These are phyloP conservation scores for Zapus hudsonius DNA, from an alignment of 2,113 vertebrate genomes.

Conservation along the genomic window DNA sequence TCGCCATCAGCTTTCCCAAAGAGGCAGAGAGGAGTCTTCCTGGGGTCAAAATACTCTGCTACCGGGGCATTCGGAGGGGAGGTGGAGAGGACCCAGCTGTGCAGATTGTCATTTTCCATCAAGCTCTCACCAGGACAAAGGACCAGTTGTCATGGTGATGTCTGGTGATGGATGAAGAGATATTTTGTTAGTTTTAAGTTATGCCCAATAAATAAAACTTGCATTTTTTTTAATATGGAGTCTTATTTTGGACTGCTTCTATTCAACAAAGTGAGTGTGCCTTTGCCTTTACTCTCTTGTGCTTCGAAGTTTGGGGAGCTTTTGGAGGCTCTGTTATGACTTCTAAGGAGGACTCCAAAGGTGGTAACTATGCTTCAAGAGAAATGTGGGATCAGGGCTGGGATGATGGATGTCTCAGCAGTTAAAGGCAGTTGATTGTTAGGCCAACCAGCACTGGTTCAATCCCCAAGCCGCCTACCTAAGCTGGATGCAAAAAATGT, in stretches of 20 bases:
- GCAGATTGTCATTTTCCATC: not conserved
- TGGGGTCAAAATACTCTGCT: not conserved
- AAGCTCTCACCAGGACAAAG: not conserved
- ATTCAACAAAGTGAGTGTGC: not conserved
- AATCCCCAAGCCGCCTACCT: not conserved
- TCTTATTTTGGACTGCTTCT: constrained; percentile 24
- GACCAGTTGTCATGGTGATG: not conserved
- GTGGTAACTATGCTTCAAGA: fast-evolving
- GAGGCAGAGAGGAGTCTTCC: not conserved
- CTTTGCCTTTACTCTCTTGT: not conserved
- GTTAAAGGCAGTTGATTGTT: not conserved
- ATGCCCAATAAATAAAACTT: constrained; percentile 66
- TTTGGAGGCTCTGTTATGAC: not conserved
- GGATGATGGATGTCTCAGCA: too few relatives aligned
- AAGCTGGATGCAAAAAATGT: not conserved
- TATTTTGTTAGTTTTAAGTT: constrained; percentile 46
- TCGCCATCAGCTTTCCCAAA: constrained; percentile 36
- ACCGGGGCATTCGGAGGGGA: fast-evolving
- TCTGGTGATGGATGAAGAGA: constrained; percentile 7
- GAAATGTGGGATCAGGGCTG: not conserved
- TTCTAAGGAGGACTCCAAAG: not conserved
- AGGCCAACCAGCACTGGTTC: not conserved
- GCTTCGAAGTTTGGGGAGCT: not conserved
- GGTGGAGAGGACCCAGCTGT: too few relatives aligned
- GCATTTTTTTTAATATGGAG: not conserved